Percentiles rank a stretch among this genome's conserved stretches.
phyloP scores from a whole-genome alignment of 2,797 vertebrate genomes.

The Gallinago nigripennis region DNA sequence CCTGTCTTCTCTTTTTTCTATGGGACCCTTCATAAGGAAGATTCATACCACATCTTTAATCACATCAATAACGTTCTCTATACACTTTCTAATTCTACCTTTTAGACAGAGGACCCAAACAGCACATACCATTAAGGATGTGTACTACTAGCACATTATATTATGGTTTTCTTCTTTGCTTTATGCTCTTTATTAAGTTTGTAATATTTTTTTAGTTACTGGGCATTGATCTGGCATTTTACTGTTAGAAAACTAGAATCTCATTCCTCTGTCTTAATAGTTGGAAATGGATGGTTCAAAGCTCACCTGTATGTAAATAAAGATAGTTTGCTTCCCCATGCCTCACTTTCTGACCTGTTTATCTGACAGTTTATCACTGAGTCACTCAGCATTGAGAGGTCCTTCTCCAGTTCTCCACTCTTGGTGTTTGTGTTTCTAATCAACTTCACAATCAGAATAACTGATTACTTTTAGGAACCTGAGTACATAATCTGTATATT shows the following conservation, averaged over 20 bases:
- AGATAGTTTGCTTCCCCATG: background rate
- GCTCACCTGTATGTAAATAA: background rate
- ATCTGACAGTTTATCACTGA: background rate
- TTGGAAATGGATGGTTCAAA: background rate
- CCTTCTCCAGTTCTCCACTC: background rate
- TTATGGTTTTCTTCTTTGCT: background rate
- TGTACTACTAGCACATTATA: background rate
- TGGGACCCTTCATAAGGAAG: background rate
- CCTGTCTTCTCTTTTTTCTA: background rate
- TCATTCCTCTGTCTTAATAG: background rate
- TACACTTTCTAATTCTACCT: background rate
- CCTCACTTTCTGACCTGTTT: background rate
- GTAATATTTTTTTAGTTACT: background rate
- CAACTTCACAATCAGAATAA: background rate
- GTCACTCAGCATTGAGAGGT: background rate
- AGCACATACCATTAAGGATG: background rate
- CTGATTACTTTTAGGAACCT: background rate
- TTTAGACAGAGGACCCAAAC: background rate
- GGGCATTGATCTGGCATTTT: background rate
- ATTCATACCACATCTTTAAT: background rate
- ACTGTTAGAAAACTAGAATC: background rate
- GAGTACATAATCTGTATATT: background rate
- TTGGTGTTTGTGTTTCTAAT: background rate
- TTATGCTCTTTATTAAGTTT: background rate
- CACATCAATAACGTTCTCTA: background rate